A percentile compares a stretch with the other conserved stretches of the same genome.
These are phyloP conservation scores for cattle (Bos taurus) DNA, from an alignment of 2,113 vertebrate species.

Conservation along the genomic window ARS-UCD2.0 NC_037336.1:76266501-76267000, in stretches of 20 bases:
- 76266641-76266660: neutral
- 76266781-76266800: neutral
- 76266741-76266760: neutral
- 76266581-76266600: neutral
- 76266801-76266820: neutral
- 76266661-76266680: neutral
- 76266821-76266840: neutral
- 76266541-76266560: neutral
- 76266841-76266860: neutral
- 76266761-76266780: neutral
- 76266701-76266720: slow-evolving; percentile 37
- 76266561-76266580: neutral
- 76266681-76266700: neutral
- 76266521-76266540: neutral
- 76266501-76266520: neutral
- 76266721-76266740: slow-evolving; percentile 36
- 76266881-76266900: neutral
- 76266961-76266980: neutral
- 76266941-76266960: neutral
- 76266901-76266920: slow-evolving; percentile 15
- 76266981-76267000: neutral
- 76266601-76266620: slow-evolving; percentile 13
- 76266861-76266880: neutral
- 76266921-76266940: neutral
- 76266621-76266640: slow-evolving; percentile 21